Evolutionary conservation across 2,113 vertebrate genomes (phyloP).

Genomic region (Pteronura brasiliensis): DNA sequence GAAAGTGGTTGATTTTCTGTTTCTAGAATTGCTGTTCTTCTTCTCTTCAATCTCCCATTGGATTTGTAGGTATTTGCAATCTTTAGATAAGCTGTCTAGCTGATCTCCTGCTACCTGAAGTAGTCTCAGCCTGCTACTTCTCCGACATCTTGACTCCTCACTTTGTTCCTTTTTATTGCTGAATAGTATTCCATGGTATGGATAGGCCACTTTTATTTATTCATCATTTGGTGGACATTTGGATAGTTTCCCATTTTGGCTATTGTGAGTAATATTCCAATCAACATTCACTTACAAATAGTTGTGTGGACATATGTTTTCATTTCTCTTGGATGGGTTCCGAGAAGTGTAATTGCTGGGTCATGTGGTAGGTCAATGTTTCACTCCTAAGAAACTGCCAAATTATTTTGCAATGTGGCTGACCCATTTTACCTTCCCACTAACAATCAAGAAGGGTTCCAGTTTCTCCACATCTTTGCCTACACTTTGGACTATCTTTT

Average conservation of each 20-base stretch:
- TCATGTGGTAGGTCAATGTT: too few relatives aligned
- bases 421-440: not conserved
- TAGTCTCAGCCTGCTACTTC: too few relatives aligned
- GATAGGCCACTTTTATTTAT: not conserved
- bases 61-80: too few relatives aligned
- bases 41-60: too few relatives aligned
- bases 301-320: not conserved
- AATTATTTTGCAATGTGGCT: not conserved
- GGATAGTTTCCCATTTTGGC: not conserved
- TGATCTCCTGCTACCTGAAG: too few relatives aligned
- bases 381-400: not conserved
- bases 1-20: too few relatives aligned
- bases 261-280: not conserved
- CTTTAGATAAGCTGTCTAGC: too few relatives aligned
- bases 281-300: not conserved
- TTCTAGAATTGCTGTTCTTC: too few relatives aligned
- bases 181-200: not conserved
- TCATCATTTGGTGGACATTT: not conserved
- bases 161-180: not conserved
- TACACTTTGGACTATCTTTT: not conserved
- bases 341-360: not conserved
- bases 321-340: not conserved
- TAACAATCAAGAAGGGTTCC: not conserved
- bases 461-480: not conserved
- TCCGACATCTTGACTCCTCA: too few relatives aligned